phyloP scores from a whole-genome alignment of 2,113 vertebrate species.

The Phoxinus phoxinus region DNA sequence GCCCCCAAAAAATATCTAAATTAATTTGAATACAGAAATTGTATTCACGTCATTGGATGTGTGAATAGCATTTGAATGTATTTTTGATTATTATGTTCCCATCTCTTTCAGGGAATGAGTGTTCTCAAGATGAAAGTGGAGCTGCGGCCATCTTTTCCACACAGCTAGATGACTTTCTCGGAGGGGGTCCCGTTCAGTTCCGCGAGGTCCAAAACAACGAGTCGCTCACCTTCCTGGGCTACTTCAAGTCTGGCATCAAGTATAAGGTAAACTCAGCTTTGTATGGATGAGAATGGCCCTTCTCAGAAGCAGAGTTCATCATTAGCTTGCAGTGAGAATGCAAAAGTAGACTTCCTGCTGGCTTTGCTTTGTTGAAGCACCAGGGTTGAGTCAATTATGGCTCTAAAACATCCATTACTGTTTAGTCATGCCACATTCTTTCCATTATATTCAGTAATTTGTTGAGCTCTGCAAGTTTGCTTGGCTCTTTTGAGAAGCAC shows the following conservation, averaged over 20 bases:
- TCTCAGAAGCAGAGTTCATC: constrained; percentile 10
- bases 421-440: constrained; percentile 35
- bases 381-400: constrained; percentile 22
- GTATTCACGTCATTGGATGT: background rate
- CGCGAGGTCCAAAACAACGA: constrained; percentile 91
- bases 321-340: constrained; percentile 1
- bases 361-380: background rate
- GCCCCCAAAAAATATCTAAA: background rate
- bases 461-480: constrained; percentile 30
- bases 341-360: background rate
- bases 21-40: background rate
- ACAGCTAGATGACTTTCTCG: constrained; percentile 92
- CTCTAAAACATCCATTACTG: constrained; percentile 6
- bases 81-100: background rate
- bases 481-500: constrained; percentile 5
- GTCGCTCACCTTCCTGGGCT: constrained; percentile 86
- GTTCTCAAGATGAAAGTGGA: constrained; percentile 92
- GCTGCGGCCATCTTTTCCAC: constrained; percentile 89
- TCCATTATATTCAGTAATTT: constrained; percentile 7
- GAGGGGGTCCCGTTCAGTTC: constrained; percentile 88
- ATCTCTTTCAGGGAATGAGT: constrained; percentile 82
- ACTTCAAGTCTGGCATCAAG: constrained; percentile 93
- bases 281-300: background rate
- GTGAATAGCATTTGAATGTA: background rate
- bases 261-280: constrained; percentile 81